Base-by-base conservation (phyloP, 2,797 vertebrate genomes). In the Cossypha heuglini region DNA sequence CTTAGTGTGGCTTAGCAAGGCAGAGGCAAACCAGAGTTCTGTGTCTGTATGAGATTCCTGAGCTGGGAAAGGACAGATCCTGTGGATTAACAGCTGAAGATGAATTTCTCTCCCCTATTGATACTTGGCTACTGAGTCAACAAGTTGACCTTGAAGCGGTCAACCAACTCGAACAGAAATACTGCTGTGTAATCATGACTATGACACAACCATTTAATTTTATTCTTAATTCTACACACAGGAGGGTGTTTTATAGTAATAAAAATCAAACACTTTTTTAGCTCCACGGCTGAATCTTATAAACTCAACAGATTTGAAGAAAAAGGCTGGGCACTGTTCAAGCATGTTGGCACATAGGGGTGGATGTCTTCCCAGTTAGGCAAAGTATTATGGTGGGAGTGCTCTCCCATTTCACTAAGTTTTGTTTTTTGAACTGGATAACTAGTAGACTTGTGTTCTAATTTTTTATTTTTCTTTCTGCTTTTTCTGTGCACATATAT, bases 1-100 rank as follows among this genome's bases (percentile, higher is more conserved):
- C 93, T 97, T 97, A 93, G 96, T 38, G 85, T 89, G 93, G 92
- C 78, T 97, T 97, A 96, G 97, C 96, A 96, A 96, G 66, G 67
- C 90, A 79, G 82, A 86, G 88, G 64, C 84, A 88, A 82, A 92
- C 26, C 48, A 87, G 83, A 24, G 16, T 85, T 91, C 94, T 84
- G 58, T 33, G 79, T 82, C 75, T 96, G 80, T 95, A 96, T 46
- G 90, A 95, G 88, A 90, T 86, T 95, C 88, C 94, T 62, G 90
- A 90, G 85, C 15, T 86, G 90, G 94, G 59, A 57, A 94, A 92
- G 79, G 93, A 91, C 14, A 93, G 86, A 88, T 76, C 79, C 88
- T 77, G 61, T 37, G 95, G 93, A 91, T 96, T 79, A 94, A 91
- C 68, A 91, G 88, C 88, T 77, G 80, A 96, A 79, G 94, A 91